phyloP scores from a whole-genome alignment of 2,113 vertebrate genomes.

The Hyaena hyaena region DNA sequence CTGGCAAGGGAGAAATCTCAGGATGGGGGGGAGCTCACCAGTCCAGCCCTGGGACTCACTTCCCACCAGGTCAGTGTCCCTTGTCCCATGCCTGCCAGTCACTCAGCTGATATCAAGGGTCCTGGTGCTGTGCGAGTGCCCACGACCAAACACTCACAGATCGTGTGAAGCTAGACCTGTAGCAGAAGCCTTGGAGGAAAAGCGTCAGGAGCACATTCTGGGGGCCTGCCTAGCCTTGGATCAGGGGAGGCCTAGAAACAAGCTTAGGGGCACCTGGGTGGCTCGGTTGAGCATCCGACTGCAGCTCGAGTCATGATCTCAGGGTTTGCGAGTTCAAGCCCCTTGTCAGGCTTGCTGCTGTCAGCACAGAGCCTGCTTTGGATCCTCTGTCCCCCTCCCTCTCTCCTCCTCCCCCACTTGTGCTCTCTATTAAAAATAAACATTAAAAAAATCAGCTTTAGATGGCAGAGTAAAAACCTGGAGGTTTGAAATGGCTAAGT shows the following conservation, averaged over 20 bases:
- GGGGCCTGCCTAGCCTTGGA: background rate
- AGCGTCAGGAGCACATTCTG: background rate
- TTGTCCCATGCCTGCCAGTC: slow-evolving; percentile 22
- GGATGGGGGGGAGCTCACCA: slow-evolving; percentile 95
- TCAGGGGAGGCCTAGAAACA: background rate
- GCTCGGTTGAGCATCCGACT: too few relatives aligned
- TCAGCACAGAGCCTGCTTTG: too few relatives aligned
- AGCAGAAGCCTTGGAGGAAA: background rate
- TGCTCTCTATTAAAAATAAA: too few relatives aligned
- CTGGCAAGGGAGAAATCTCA: slow-evolving; percentile 95
- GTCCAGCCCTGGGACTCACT: slow-evolving; percentile 90
- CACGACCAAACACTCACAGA: background rate
- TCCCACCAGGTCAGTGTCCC: slow-evolving; percentile 93
- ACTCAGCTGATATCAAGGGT: background rate
- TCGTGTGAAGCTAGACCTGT: background rate
- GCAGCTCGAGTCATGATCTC: too few relatives aligned
- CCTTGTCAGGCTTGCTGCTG: too few relatives aligned
- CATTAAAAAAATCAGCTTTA: background rate
- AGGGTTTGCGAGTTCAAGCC: too few relatives aligned
- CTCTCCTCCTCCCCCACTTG: too few relatives aligned
- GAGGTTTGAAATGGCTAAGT: background rate
- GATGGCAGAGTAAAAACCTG: background rate
- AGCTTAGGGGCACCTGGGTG: background rate
- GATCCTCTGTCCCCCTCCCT: too few relatives aligned
- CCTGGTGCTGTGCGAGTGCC: background rate